Evolutionary conservation across 30 jellyfish, hydroid and myxozoan species (phyloP).

Genomic region (Cassiopea xamachana): DNA sequence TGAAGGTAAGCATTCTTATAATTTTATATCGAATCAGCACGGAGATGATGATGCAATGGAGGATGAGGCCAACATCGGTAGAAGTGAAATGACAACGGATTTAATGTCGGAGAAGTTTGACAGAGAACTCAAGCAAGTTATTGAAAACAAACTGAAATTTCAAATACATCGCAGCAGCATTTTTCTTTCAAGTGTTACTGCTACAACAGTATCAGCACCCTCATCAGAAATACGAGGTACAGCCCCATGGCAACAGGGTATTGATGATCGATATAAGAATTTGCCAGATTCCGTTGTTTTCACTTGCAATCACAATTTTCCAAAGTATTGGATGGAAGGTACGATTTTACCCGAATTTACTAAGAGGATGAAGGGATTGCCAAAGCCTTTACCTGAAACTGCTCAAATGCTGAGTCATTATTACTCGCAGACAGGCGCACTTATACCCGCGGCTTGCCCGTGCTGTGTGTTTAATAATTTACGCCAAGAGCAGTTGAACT

Average conservation of each 20-base stretch:
- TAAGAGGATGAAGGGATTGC: conserved; percentile 84
- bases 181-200: conserved; percentile 91
- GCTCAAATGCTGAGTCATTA: conserved; percentile 66
- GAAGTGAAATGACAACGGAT: not conserved
- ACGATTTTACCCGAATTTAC: conserved; percentile 93
- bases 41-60: not conserved
- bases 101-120: conserved; percentile 66
- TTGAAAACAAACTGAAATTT: conserved; percentile 79
- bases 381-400: conserved; percentile 82
- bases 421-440: conserved; percentile 63
- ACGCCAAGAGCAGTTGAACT: conserved; percentile 89
- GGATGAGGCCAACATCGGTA: not conserved
- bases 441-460: conserved; percentile 96
- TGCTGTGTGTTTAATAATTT: conserved; percentile 90
- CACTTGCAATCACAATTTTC: conserved; percentile 90
- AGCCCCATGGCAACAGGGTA: conserved; percentile 29
- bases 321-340: conserved; percentile 79
- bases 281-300: conserved; percentile 83
- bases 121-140: conserved; percentile 61
- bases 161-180: conserved; percentile 67
- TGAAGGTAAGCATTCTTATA: conserved; percentile 34
- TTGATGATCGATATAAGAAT: not conserved
- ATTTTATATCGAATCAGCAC: conserved; percentile 24
- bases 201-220: conserved; percentile 98
- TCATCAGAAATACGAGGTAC: conserved; percentile 75